These are phyloP conservation scores for Euwallacea fornicatus DNA, from an alignment of 1,140 invertebrate species.

Conservation along the genomic window DNA sequence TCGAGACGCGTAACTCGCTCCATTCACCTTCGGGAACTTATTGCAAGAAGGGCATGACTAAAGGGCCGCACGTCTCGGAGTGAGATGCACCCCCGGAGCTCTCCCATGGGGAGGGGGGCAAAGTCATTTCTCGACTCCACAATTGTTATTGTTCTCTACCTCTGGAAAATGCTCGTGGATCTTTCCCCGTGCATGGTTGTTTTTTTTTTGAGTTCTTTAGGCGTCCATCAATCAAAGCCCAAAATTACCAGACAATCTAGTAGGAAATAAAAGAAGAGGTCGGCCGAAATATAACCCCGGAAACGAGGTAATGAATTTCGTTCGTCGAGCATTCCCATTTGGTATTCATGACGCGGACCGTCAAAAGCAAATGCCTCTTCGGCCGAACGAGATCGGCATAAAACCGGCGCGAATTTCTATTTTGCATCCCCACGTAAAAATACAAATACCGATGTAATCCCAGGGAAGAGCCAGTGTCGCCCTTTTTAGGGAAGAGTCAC, in stretches of 20 bases:
- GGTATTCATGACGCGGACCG: slow-evolving; percentile 22
- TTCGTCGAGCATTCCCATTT: slow-evolving; percentile 10
- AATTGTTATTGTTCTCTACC: slow-evolving; percentile 1
- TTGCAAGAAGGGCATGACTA: slow-evolving; percentile 14
- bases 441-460: slow-evolving; percentile 28
- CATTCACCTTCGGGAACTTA: slow-evolving; percentile 25
- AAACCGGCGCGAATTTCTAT: slow-evolving; percentile 22
- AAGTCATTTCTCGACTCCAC: slow-evolving; percentile 19
- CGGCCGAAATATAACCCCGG: slow-evolving; percentile 17
- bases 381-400: slow-evolving; percentile 18
- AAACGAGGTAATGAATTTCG: slow-evolving; percentile 27
- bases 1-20: slow-evolving; percentile 15
- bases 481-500: background rate
- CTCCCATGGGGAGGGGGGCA: background rate
- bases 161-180: too few relatives aligned
- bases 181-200: too few relatives aligned
- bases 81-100: background rate
- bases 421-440: slow-evolving; percentile 26
- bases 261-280: background rate
- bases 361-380: slow-evolving; percentile 31
- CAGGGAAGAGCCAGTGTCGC: slow-evolving; percentile 6
- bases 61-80: background rate
- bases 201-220: too few relatives aligned
- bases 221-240: too few relatives aligned
- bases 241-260: background rate